Conservation (phyloP, 2,888 invertebrate genomes). For the Halocaridina rubra region DNA sequence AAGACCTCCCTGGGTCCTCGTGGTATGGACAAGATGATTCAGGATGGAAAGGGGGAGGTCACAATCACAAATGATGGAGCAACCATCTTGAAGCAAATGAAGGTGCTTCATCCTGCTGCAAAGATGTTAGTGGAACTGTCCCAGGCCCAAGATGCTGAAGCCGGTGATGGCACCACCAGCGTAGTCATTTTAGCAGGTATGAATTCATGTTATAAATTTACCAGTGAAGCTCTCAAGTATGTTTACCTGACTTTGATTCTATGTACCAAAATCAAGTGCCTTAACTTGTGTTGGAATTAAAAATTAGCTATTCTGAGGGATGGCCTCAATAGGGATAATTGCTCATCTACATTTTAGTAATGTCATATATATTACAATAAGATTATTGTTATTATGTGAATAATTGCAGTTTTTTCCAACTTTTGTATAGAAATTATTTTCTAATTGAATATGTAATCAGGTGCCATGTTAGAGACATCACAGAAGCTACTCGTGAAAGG, state of each 20-base stretch:
- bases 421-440: neutral
- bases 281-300: no score
- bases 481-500: constrained; percentile 92
- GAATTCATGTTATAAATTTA: no score
- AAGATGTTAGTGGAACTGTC: constrained; percentile 99
- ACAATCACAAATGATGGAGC: constrained; percentile 99
- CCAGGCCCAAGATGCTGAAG: constrained; percentile 98
- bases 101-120: constrained; percentile 97
- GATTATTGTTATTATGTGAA: no score
- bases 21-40: constrained; percentile 99
- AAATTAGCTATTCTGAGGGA: no score
- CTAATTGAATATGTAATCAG: constrained; percentile 11
- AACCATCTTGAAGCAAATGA: constrained; percentile 98
- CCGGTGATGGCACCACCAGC: constrained; percentile 99
- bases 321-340: no score
- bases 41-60: constrained; percentile 95
- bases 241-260: no score
- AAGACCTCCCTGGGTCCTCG: constrained; percentile 97
- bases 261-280: no score
- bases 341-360: no score
- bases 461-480: constrained; percentile 85
- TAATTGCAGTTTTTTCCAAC: no score
- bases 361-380: no score
- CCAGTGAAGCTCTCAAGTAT: no score
- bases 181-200: constrained; percentile 93